Conservation (phyloP, 1,140 invertebrate species). For the Drosophila fuyamai region DNA sequence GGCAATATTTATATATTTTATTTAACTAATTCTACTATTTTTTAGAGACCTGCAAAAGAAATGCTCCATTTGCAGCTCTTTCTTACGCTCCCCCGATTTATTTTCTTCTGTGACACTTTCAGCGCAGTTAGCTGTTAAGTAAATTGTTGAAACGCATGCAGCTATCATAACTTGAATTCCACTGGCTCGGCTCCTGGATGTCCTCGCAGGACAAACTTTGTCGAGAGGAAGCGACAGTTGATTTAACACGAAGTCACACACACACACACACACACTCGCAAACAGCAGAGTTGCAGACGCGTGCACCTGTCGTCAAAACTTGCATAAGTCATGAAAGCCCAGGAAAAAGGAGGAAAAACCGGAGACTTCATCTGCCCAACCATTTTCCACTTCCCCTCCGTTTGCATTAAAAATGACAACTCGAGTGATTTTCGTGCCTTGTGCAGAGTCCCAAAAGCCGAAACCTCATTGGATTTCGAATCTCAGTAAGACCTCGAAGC, state of each 20-base stretch:
- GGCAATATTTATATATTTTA: background rate
- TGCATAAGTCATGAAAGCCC: slow-evolving; percentile 79
- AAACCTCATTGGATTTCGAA: slow-evolving; percentile 8
- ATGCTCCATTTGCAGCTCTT: slow-evolving; percentile 10
- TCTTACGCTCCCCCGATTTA: slow-evolving; percentile 23
- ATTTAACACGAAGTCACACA: slow-evolving; percentile 65
- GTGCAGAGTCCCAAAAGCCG: slow-evolving; percentile 16
- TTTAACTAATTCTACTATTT: background rate
- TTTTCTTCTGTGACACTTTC: slow-evolving; percentile 28
- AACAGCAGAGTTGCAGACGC: slow-evolving; percentile 29
- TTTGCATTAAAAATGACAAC: slow-evolving; percentile 72
- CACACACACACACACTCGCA: slow-evolving; percentile 8
- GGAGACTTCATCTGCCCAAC: background rate
- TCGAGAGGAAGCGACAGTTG: slow-evolving; percentile 80
- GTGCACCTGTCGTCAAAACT: slow-evolving; percentile 80
- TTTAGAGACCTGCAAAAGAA: background rate
- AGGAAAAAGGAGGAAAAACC: background rate
- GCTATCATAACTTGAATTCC: slow-evolving; percentile 73
- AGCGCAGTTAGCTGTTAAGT: slow-evolving; percentile 62
- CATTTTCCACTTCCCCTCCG: background rate
- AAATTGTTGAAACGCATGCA: slow-evolving; percentile 73
- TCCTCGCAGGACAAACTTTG: slow-evolving; percentile 69
- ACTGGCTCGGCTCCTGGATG: slow-evolving; percentile 22
- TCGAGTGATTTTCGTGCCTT: slow-evolving; percentile 47
- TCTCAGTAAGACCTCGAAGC: slow-evolving; percentile 19